Conservation (phyloP, 2,113 vertebrate genomes). For the Hyperopisus bebe region DNA sequence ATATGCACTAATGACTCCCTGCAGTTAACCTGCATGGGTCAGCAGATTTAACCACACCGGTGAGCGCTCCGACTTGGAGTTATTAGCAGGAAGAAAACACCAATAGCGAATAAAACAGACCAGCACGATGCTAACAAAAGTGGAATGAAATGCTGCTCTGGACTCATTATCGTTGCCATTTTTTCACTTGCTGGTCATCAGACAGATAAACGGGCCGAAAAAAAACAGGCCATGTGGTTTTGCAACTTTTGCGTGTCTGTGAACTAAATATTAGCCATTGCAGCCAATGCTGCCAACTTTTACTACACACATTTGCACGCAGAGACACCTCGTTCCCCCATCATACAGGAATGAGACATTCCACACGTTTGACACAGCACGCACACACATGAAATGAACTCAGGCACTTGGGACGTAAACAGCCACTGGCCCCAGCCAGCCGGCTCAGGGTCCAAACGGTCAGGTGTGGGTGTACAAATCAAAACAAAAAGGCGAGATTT, state of each 20-base stretch:
- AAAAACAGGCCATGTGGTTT: background rate
- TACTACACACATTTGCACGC: background rate
- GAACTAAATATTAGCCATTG: background rate
- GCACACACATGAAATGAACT: background rate
- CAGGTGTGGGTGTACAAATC: background rate
- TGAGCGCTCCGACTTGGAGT: slow-evolving; percentile 26
- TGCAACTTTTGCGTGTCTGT: background rate
- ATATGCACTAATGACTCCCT: slow-evolving; percentile 18
- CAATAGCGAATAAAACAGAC: background rate
- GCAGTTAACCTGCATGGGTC: slow-evolving; percentile 17
- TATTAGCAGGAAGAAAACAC: slow-evolving; percentile 8
- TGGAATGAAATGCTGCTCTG: background rate
- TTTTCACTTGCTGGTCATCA: background rate
- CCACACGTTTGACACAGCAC: background rate
- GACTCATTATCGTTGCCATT: background rate
- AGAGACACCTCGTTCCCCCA: background rate
- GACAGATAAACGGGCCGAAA: background rate
- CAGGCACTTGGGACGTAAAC: background rate
- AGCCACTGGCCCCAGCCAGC: background rate
- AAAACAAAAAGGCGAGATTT: slow-evolving; percentile 8
- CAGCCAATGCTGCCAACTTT: background rate
- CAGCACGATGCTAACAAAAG: background rate
- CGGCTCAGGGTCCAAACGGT: background rate
- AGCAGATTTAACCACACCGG: slow-evolving; percentile 29
- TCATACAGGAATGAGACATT: slow-evolving; percentile 2